phyloP scores from a whole-genome alignment of 2,797 vertebrate species.

The Corythornis leucogaster region DNA sequence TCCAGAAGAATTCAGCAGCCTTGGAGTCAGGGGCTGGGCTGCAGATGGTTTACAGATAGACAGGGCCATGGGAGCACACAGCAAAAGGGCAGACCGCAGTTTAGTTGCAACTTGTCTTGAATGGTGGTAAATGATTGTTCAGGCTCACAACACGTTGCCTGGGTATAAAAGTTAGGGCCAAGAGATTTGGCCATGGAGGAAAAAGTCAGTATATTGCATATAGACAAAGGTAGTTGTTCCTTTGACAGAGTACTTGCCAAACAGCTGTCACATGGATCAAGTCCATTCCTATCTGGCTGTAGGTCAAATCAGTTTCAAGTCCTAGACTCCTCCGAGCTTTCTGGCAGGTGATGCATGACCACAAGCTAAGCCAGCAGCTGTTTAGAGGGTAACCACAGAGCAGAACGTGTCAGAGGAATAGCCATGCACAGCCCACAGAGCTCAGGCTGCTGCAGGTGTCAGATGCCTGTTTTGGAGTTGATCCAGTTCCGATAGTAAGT shows the following conservation, averaged over 20 bases:
- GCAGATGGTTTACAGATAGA: not conserved
- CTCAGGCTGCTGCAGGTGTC: not conserved
- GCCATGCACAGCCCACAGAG: not conserved
- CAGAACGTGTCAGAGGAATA: constrained; percentile 13
- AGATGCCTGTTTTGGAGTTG: constrained; percentile 72
- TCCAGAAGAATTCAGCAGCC: not conserved
- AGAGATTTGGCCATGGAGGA: not conserved
- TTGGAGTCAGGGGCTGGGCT: not conserved
- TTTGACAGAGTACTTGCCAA: not conserved
- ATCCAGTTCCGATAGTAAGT: constrained; percentile 80
- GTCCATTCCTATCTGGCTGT: not conserved
- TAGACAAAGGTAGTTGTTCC: not conserved
- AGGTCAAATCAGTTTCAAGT: constrained; percentile 24
- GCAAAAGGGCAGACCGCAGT: not conserved
- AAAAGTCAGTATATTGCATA: not conserved
- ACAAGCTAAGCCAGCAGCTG: not conserved
- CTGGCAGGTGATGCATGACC: not conserved
- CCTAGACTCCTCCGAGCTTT: not conserved
- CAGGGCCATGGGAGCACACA: not conserved
- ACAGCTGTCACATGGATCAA: not conserved
- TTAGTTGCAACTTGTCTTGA: not conserved
- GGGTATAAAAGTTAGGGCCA: not conserved
- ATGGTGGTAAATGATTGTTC: not conserved
- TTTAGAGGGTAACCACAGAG: constrained; percentile 21
- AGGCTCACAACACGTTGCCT: not conserved